Percentiles rank a stretch among this genome's conserved stretches.
Conservation (phyloP, 2,113 vertebrate genomes). For the Pyrgilauda ruficollis region DNA sequence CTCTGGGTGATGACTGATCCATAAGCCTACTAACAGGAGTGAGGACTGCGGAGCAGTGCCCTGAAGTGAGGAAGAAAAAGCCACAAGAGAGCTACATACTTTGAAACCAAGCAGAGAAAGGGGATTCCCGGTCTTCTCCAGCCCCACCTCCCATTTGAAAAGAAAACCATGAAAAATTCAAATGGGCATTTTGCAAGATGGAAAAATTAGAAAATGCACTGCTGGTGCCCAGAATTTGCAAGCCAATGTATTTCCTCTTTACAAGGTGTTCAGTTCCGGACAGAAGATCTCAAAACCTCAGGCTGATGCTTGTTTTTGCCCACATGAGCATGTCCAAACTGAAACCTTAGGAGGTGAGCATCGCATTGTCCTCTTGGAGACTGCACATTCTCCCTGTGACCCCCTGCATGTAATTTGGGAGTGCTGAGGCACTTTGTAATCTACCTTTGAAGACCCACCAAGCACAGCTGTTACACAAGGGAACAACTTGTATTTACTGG, state of each 20-base stretch:
- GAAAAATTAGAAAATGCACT: background rate
- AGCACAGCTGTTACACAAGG: background rate
- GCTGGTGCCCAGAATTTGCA: background rate
- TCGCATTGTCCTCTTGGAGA: background rate
- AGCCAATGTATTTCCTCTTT: background rate
- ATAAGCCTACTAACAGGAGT: background rate
- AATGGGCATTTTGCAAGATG: background rate
- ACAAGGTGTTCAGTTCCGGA: background rate
- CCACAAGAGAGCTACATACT: background rate
- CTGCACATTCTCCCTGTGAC: accelerated
- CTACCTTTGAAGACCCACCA: background rate
- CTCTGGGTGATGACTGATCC: background rate
- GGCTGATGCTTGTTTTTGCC: background rate
- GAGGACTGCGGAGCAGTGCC: background rate
- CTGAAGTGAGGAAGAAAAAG: background rate
- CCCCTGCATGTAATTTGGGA: background rate
- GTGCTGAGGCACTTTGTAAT: background rate
- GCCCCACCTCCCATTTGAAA: background rate
- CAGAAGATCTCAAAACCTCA: background rate
- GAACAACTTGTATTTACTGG: background rate
- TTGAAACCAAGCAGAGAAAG: background rate
- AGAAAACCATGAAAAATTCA: background rate
- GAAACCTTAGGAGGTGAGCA: background rate
- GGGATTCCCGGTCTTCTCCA: background rate
- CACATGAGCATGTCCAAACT: accelerated